A percentile compares a stretch with the other conserved stretches of the same genome.
Conservation (phyloP, 2,888 invertebrate species). For the Actias luna region DNA sequence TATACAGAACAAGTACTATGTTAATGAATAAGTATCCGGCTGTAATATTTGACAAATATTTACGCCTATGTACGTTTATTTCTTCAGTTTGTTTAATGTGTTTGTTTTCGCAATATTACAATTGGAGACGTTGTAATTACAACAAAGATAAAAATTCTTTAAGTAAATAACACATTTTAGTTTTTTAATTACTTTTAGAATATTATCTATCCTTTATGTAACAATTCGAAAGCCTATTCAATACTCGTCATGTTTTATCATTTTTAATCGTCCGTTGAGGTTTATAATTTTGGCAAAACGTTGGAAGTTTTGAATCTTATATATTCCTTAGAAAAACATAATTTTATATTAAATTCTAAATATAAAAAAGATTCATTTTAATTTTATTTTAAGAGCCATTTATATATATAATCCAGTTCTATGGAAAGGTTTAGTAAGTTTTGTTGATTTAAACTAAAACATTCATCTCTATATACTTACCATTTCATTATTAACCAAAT, state of each 20-base stretch:
- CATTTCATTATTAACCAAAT: slow-evolving; percentile 28
- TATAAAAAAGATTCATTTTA: not conserved
- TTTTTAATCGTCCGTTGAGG: slow-evolving; percentile 4
- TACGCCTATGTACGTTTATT: no score
- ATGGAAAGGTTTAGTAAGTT: not conserved
- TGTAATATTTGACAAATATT: not conserved
- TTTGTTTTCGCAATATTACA: not conserved
- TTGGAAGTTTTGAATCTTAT: slow-evolving; percentile 7
- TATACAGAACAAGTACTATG: not conserved
- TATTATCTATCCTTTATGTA: not conserved
- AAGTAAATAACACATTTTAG: not conserved
- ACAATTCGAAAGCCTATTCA: not conserved
- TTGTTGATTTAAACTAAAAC: slow-evolving; percentile 6
- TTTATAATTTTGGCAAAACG: not conserved
- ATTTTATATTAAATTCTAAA: not conserved
- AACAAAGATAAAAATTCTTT: not conserved
- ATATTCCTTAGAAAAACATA: not conserved
- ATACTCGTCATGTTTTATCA: not conserved
- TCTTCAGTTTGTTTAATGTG: no score
- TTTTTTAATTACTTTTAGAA: not conserved
- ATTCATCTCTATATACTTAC: not conserved
- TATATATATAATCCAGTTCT: not conserved
- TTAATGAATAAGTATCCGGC: not conserved
- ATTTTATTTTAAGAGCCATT: not conserved
- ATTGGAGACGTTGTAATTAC: not conserved